Evolutionary conservation across 2,797 vertebrate genomes (phyloP).

Genomic region (Chaunax sp.): DNA sequence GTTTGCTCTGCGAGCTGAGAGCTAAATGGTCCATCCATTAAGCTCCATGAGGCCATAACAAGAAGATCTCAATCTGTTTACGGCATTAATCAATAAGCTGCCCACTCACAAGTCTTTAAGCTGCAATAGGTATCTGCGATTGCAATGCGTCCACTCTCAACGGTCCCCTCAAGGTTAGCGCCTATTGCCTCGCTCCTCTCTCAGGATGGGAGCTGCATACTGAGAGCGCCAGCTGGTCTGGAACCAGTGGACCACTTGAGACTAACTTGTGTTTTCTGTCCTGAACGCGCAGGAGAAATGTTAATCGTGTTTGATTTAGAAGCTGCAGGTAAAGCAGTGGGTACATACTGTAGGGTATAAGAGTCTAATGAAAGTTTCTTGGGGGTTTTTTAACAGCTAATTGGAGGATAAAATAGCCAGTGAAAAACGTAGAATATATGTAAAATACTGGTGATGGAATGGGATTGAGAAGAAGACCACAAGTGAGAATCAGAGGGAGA

Average conservation of each 20-base stretch:
- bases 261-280: slow-evolving; percentile 44
- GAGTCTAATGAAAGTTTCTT: background rate
- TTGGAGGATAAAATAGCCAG: background rate
- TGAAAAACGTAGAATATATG: too few relatives aligned
- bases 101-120: slow-evolving; percentile 50
- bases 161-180: slow-evolving; percentile 65
- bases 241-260: slow-evolving; percentile 44
- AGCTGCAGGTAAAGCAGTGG: background rate
- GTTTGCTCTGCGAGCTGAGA: slow-evolving; percentile 12
- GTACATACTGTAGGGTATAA: background rate
- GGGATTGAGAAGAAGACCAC: background rate
- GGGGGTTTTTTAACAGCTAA: background rate
- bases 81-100: slow-evolving; percentile 65
- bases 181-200: slow-evolving; percentile 36
- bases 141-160: slow-evolving; percentile 38
- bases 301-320: too few relatives aligned
- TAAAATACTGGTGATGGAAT: background rate
- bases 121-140: slow-evolving; percentile 35
- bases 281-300: slow-evolving; percentile 3
- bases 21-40: slow-evolving; percentile 57
- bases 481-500: too few relatives aligned
- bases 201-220: slow-evolving; percentile 50
- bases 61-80: slow-evolving; percentile 53
- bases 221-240: slow-evolving; percentile 46
- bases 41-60: slow-evolving; percentile 51